Evolutionary conservation across 2,888 invertebrate species (phyloP).

Genomic region (Rhorus exstirpatorius): DNA sequence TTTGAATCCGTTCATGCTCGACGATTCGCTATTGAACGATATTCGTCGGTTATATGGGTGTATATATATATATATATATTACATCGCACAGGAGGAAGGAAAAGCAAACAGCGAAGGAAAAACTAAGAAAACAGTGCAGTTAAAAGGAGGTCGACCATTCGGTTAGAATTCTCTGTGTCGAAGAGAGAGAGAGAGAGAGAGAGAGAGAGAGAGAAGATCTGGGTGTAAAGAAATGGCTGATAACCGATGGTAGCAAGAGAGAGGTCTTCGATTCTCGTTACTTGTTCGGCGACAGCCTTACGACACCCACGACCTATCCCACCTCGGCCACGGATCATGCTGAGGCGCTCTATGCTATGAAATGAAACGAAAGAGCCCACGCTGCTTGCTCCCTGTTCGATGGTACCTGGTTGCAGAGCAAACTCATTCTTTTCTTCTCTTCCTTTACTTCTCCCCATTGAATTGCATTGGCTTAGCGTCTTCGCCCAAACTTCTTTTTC

Average conservation of each 20-base stretch:
- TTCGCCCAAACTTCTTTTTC: slow-evolving; percentile 10
- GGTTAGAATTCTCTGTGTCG: slow-evolving; percentile 46
- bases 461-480: slow-evolving; percentile 34
- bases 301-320: slow-evolving; percentile 70
- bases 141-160: slow-evolving; percentile 33
- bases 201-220: not conserved
- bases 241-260: slow-evolving; percentile 25
- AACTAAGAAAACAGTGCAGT: slow-evolving; percentile 6
- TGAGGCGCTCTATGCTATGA: slow-evolving; percentile 48
- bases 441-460: slow-evolving; percentile 20
- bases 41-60: not conserved
- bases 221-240: not conserved
- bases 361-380: slow-evolving; percentile 65
- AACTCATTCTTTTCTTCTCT: slow-evolving; percentile 7
- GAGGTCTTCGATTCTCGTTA: slow-evolving; percentile 73
- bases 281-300: slow-evolving; percentile 77
- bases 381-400: slow-evolving; percentile 31
- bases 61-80: too few species aligned
- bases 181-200: slow-evolving; percentile 14
- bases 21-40: slow-evolving; percentile 9
- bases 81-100: not conserved
- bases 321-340: slow-evolving; percentile 74
- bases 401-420: slow-evolving; percentile 16
- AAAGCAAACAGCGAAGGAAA: slow-evolving; percentile 7
- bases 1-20: slow-evolving; percentile 34